Percentiles rank a stretch among this genome's conserved stretches.
These are phyloP conservation scores for Struthidea cinerea DNA, from an alignment of 2,113 vertebrate species.

Conservation along the genomic window DNA sequence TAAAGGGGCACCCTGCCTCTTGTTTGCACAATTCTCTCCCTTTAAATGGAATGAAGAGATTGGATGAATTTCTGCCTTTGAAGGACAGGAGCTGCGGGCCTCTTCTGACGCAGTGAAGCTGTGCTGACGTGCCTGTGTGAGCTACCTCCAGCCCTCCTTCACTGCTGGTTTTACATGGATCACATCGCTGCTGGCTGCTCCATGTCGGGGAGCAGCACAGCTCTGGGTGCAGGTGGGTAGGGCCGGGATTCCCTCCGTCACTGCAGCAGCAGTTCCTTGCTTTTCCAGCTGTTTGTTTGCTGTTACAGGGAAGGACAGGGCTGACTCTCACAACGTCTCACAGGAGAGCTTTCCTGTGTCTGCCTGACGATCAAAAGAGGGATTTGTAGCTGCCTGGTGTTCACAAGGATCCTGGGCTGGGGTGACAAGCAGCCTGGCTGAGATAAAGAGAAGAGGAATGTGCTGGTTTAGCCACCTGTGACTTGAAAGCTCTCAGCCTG, in stretches of 20 bases:
- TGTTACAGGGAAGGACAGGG: background rate
- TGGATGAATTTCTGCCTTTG: background rate
- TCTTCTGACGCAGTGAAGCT: background rate
- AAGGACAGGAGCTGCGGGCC: background rate
- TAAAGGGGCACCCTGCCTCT: background rate
- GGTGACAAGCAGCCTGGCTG: background rate
- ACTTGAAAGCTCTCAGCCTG: background rate
- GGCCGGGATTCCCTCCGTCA: rapidly evolving
- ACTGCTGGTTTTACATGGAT: background rate
- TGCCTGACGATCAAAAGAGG: background rate
- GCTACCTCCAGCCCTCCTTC: background rate
- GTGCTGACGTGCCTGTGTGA: rapidly evolving
- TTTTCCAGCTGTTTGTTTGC: background rate
- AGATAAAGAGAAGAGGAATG: background rate
- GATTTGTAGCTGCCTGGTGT: background rate
- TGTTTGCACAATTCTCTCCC: background rate
- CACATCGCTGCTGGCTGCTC: background rate
- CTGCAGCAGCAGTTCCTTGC: background rate
- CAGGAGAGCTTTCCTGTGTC: background rate
- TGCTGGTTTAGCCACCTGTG: background rate
- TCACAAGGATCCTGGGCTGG: background rate
- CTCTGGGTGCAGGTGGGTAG: background rate
- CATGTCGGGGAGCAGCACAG: rapidly evolving
- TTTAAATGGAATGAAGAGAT: background rate
- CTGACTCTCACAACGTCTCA: rapidly evolving